These are phyloP conservation scores for Zingel zingel DNA, from an alignment of 2,113 vertebrate genomes.

Conservation along the genomic window DNA sequence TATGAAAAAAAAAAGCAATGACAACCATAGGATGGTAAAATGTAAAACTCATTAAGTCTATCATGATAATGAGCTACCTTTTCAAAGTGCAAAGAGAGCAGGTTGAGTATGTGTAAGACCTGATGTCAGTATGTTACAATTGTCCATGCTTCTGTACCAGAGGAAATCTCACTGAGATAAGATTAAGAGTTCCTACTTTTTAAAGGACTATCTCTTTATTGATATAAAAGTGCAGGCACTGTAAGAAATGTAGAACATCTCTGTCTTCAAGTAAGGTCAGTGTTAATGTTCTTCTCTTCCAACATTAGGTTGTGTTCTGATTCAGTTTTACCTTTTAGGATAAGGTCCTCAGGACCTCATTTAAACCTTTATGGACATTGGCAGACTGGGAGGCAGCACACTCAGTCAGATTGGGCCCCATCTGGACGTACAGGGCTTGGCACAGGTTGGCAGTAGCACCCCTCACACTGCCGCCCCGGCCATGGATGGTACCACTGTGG, in stretches of 20 bases:
- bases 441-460: slow-evolving; percentile 87
- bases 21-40: slow-evolving; percentile 48
- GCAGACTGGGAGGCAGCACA: slow-evolving; percentile 86
- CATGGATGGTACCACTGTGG: slow-evolving; percentile 86
- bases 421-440: slow-evolving; percentile 88
- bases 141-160: slow-evolving; percentile 62
- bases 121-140: slow-evolving; percentile 67
- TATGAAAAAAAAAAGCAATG: slow-evolving; percentile 43
- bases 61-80: slow-evolving; percentile 72
- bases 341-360: slow-evolving; percentile 84
- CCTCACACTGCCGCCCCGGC: slow-evolving; percentile 86
- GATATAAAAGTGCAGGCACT: slow-evolving; percentile 85
- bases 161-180: slow-evolving; percentile 72
- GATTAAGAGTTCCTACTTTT: slow-evolving; percentile 57
- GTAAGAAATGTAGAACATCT: slow-evolving; percentile 74
- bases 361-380: slow-evolving; percentile 86
- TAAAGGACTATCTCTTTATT: slow-evolving; percentile 62
- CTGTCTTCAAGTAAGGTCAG: slow-evolving; percentile 80
- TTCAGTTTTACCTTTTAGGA: slow-evolving; percentile 48
- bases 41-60: slow-evolving; percentile 50
- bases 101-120: slow-evolving; percentile 68
- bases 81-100: slow-evolving; percentile 86
- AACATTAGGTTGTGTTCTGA: slow-evolving; percentile 25
- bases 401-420: slow-evolving; percentile 87
- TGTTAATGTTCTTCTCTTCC: slow-evolving; percentile 58